Conservation (phyloP, 30 jellyfish, hydroid and myxozoan genomes). For the Mastigias papua region DNA sequence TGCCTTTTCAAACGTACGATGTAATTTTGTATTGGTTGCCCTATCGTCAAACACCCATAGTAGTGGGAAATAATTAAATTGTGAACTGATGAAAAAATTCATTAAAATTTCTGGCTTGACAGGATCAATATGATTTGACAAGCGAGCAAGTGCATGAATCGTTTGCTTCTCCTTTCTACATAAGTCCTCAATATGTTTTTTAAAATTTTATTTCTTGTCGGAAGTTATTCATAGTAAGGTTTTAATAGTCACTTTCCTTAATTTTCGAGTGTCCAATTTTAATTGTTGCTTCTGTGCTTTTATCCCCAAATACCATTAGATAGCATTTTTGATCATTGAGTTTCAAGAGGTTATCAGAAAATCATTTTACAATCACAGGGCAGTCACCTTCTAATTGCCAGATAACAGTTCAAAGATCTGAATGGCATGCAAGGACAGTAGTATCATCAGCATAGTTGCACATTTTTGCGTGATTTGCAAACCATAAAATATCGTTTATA, state of each 20-base stretch:
- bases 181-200: slow-evolving; percentile 13
- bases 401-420: too few relatives aligned
- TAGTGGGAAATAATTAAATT: slow-evolving; percentile 1
- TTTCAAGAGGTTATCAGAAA: too few relatives aligned
- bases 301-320: neutral
- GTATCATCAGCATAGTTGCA: too few relatives aligned
- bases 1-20: slow-evolving; percentile 12
- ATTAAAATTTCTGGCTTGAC: slow-evolving; percentile 4
- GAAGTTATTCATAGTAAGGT: neutral
- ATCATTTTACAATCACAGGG: too few relatives aligned
- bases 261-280: neutral
- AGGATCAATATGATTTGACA: neutral
- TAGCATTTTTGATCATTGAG: too few relatives aligned
- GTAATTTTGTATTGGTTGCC: too few relatives aligned
- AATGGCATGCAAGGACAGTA: too few relatives aligned
- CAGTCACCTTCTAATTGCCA: too few relatives aligned
- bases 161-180: neutral
- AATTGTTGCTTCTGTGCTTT: neutral
- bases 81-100: slow-evolving; percentile 13
- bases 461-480: too few relatives aligned
- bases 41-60: too few relatives aligned
- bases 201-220: neutral
- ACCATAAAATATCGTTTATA: too few relatives aligned
- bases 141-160: slow-evolving; percentile 37
- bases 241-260: neutral